Base-by-base conservation (phyloP, 2,888 invertebrate genomes). In the Craniophora ligustri region DNA sequence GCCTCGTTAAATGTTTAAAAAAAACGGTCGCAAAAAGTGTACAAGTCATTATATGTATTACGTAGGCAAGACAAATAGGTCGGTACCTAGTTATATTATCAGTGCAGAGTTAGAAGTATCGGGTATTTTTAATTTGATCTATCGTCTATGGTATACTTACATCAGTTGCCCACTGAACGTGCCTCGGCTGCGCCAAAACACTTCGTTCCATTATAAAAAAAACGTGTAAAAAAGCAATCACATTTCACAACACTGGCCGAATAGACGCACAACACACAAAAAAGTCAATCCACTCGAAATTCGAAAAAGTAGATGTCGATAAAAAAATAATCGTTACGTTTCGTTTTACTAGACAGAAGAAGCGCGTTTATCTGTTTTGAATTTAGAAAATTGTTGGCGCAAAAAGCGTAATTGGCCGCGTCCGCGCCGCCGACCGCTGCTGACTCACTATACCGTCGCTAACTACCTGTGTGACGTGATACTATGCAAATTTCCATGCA, bases 161-260 rank as follows among this genome's bases (percentile, higher is more conserved):
- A 76, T 92, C 86, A 67, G 91, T 87, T 77, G 91, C 91, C 92
- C 92, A 93, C 64, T 88, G 90, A 62, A 93, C 90, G 75, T 91
- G 91, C 63, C 84, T 86, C 60, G 88, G 79, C 61, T 81, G 86
- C 71, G 91, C 91, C 80, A 91, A 84, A 82, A 91, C 86, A 87
- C 92, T 92, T 81, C 86, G 85, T 85, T 92, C 92, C 92, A 92
- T 93, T 82, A 76, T 89, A 82, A 80, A 57, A 78, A 66, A 57
- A 78, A 66, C 71, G 72, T 64, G 62, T 68, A 79, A 78, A 76
- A 76, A 76, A 73, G 50, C 54, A 67, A 59, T 88, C 86, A 91
- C 89, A 92, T 91, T 72, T 88, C 91, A 91, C 89, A 79, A 77
- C 79, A 81, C 76, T 72, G 38, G 34, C 41, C 36, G 31, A 41